A percentile compares a stretch with the other conserved stretches of the same genome.
These are phyloP conservation scores for Centroberyx gerrardi DNA, from an alignment of 2,797 vertebrate genomes.

Conservation along the genomic window DNA sequence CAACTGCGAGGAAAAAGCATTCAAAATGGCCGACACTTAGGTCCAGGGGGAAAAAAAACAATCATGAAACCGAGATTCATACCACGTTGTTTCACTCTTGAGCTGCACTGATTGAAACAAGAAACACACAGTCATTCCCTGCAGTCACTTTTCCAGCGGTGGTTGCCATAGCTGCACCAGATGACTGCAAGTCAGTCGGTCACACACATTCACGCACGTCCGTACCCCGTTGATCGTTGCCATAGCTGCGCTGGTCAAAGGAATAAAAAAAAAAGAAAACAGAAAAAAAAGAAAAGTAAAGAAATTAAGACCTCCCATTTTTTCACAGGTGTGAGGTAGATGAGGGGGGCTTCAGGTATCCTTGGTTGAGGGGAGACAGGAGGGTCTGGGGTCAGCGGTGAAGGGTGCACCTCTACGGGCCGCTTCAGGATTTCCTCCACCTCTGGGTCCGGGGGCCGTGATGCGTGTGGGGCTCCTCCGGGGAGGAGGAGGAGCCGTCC, in stretches of 20 bases:
- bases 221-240: slow-evolving; percentile 79
- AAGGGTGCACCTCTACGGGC: slow-evolving; percentile 56
- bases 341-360: slow-evolving; percentile 72
- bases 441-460: slow-evolving; percentile 75
- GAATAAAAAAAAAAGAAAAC: slow-evolving; percentile 14
- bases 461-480: slow-evolving; percentile 81
- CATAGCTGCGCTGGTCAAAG: slow-evolving; percentile 79
- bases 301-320: slow-evolving; percentile 74
- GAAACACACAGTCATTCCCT: slow-evolving; percentile 67
- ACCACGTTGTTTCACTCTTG: slow-evolving; percentile 62
- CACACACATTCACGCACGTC: slow-evolving; percentile 69
- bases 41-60: slow-evolving; percentile 43
- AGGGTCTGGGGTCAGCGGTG: slow-evolving; percentile 49
- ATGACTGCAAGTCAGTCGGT: slow-evolving; percentile 71
- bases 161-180: slow-evolving; percentile 79
- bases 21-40: slow-evolving; percentile 61
- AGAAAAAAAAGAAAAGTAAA: slow-evolving; percentile 52
- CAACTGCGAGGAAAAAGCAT: slow-evolving; percentile 28
- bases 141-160: slow-evolving; percentile 70
- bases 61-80: slow-evolving; percentile 56
- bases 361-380: slow-evolving; percentile 71
- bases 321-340: slow-evolving; percentile 87
- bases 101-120: slow-evolving; percentile 79
- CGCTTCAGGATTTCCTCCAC: slow-evolving; percentile 84
- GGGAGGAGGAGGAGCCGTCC: slow-evolving; percentile 83